Evolutionary conservation across 2,113 vertebrate species (phyloP).

Genomic region (Oxyruncus cristatus): DNA sequence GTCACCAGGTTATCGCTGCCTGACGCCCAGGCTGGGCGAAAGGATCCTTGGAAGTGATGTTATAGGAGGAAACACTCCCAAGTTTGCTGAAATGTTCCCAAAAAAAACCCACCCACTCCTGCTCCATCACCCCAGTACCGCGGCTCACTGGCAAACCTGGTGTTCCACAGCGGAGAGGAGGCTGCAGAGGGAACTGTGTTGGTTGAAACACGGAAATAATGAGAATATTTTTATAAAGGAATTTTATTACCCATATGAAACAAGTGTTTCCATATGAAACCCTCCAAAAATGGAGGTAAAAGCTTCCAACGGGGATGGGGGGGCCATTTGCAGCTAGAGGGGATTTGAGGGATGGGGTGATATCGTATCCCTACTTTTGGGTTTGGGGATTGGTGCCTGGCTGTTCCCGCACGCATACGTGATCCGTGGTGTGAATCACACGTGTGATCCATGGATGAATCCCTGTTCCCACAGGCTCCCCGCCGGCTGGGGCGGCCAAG

Average conservation of each 20-base stretch:
- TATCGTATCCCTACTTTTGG: accelerated
- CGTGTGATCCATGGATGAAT: accelerated
- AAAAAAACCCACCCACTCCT: background rate
- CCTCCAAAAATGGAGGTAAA: accelerated
- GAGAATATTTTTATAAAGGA: background rate
- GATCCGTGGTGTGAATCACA: too few species aligned
- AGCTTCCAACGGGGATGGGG: accelerated
- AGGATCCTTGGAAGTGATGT: background rate
- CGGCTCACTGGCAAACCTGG: accelerated
- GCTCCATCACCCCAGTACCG: accelerated
- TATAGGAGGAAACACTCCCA: background rate
- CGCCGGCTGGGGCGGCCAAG: constrained; percentile 49
- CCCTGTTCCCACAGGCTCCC: constrained; percentile 52
- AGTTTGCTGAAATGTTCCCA: background rate
- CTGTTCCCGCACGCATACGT: accelerated
- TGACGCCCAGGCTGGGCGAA: background rate
- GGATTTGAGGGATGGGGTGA: background rate
- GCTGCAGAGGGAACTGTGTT: accelerated
- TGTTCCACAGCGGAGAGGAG: accelerated
- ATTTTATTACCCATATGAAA: accelerated
- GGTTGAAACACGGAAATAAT: accelerated
- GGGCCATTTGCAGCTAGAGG: accelerated
- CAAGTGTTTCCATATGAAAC: background rate
- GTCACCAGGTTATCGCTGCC: background rate
- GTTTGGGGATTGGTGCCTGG: background rate